Evolutionary conservation across 2,113 vertebrate genomes (phyloP), one percentile per base, ranked within the genome.

Genomic region (Semnornis frantzii): DNA sequence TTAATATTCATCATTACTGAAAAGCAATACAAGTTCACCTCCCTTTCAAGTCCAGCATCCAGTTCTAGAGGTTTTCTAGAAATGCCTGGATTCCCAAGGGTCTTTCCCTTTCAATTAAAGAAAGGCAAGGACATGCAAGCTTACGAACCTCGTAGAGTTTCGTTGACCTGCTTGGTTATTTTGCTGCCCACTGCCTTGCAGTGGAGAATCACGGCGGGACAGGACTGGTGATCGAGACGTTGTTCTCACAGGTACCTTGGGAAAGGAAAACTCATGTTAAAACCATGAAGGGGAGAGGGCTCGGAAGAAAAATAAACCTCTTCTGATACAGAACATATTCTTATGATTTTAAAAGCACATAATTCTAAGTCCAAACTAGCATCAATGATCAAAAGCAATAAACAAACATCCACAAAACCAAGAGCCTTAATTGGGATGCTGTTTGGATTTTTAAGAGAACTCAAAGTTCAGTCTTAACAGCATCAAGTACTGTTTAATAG

Each of bases 191-290:
- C 97, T 98, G 94, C 98, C 97, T 70, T 98, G 99, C 94, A 98
- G 98, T n/a, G 99, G 98, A 90, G 98, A 99, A 91, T 99, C 98
- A 90, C 98, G 98, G 69, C 98, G 98, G 60, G 98, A 98, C 94
- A 99, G 96, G 95, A 99, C 99, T 12, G 99, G 99, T 5, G 99
- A 99, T 76, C 99, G 98, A 48, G 99, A 99, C 0, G 99, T 99
- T 62, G 99, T 99, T 98, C 99, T 99, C 96, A 99, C 98, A 18
- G 99, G 98, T 97, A 98, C 98, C 98, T 98, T 98, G 42, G 58
- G 63, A 78, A 72, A 85, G 81, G 92, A 96, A 96, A 20, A 18
- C 20, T 24, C 27, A 24, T 64, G 91, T 96, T 94, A 97, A 77
- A 88, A 17, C 13, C 80, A 14, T 2, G 50, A 90, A 84, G 68